Percentiles rank a stretch among this genome's conserved stretches.
phyloP scores from a whole-genome alignment of 2,113 vertebrate species.

The Ciconia stormi region DNA sequence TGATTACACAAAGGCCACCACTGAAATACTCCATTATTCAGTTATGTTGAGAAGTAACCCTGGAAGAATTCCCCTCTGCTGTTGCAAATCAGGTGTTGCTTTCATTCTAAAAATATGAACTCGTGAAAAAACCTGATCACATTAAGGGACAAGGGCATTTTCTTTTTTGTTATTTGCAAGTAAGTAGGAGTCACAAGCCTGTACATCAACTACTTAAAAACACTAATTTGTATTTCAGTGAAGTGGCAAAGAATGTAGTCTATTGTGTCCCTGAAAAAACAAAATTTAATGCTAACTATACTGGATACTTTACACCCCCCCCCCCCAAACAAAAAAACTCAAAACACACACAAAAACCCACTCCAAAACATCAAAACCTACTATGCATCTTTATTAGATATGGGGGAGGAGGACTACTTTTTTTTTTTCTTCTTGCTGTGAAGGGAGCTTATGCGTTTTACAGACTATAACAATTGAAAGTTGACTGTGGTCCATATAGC shows the following conservation, averaged over 20 bases:
- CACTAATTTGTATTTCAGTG: background rate
- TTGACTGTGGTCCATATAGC: background rate
- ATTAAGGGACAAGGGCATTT: background rate
- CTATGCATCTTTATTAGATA: background rate
- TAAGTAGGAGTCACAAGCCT: background rate
- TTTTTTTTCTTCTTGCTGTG: background rate
- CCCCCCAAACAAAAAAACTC: background rate
- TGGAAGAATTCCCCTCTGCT: background rate
- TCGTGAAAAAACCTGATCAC: background rate
- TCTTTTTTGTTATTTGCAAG: constrained; percentile 1
- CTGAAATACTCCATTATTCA: background rate
- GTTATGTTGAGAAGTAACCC: background rate
- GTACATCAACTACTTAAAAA: background rate
- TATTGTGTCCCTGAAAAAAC: background rate
- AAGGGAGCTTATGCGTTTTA: background rate
- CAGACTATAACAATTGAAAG: background rate
- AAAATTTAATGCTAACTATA: background rate
- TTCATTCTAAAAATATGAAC: constrained; percentile 15
- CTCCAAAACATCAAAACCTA: background rate
- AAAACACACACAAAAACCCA: background rate
- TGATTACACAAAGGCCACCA: constrained; percentile 34
- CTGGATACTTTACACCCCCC: background rate
- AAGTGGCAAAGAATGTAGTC: background rate
- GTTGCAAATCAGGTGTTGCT: background rate
- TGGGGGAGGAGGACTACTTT: background rate